These are phyloP conservation scores for Macropis europaea DNA, from an alignment of 2,888 invertebrate genomes.

Conservation along the genomic window DNA sequence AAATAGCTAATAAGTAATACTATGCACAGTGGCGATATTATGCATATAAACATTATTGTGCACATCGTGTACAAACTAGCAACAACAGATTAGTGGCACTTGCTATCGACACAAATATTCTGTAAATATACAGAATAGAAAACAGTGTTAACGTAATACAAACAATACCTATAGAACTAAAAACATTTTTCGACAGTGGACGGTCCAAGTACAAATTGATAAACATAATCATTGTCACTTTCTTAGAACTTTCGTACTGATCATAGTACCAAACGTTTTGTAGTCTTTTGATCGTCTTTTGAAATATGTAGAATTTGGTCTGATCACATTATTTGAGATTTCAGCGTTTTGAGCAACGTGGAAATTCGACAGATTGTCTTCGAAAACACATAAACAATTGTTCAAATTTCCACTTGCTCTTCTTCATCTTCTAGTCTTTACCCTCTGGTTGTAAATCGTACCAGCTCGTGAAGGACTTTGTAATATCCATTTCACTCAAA, in stretches of 20 bases:
- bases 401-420: slow-evolving; percentile 56
- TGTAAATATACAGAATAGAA: not conserved
- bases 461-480: slow-evolving; percentile 87
- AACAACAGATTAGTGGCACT: slow-evolving; percentile 2
- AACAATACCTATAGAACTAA: not conserved
- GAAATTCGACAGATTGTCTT: slow-evolving; percentile 31
- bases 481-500: slow-evolving; percentile 85
- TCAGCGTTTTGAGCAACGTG: slow-evolving; percentile 32
- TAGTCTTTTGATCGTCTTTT: not conserved
- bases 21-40: not conserved
- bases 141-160: not conserved
- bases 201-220: slow-evolving; percentile 50
- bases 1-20: slow-evolving; percentile 3
- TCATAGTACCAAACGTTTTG: not conserved
- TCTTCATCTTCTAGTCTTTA: slow-evolving; percentile 71
- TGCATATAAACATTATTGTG: slow-evolving; percentile 2
- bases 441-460: slow-evolving; percentile 85
- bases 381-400: slow-evolving; percentile 52
- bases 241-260: slow-evolving; percentile 9
- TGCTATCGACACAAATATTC: not conserved
- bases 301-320: not conserved
- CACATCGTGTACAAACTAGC: not conserved
- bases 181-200: slow-evolving; percentile 40
- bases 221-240: slow-evolving; percentile 29
- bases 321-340: slow-evolving; percentile 11